These are phyloP conservation scores for Pterobdella sp. DNA, from an alignment of 2,888 invertebrate genomes.

Conservation along the genomic window DNA sequence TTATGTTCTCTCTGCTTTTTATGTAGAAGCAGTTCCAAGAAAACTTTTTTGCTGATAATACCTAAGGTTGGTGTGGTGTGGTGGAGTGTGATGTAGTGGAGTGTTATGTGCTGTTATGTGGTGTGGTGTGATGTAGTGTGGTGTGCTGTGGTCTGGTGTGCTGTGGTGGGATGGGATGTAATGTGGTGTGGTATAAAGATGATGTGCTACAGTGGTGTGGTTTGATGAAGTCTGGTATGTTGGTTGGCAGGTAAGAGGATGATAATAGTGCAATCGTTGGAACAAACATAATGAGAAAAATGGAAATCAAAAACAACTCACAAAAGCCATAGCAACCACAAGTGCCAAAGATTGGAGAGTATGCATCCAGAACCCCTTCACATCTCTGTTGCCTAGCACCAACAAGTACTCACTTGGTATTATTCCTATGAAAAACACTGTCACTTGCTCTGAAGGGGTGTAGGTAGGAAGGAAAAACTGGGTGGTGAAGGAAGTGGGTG, in stretches of 20 bases:
- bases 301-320: background rate
- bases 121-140: too few species aligned
- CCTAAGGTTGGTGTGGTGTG: constrained; percentile 42
- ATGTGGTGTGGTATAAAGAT: constrained; percentile 59
- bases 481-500: background rate
- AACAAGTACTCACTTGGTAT: constrained; percentile 56
- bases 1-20: constrained; percentile 53
- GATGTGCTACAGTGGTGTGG: constrained; percentile 98
- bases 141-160: too few species aligned
- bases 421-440: constrained; percentile 56
- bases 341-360: constrained; percentile 47
- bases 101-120: too few species aligned
- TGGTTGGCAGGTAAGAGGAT: constrained; percentile 55
- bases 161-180: constrained; percentile 23
- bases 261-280: constrained; percentile 86
- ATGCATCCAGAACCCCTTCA: constrained; percentile 49
- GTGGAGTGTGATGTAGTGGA: constrained; percentile 68
- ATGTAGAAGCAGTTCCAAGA: constrained; percentile 53
- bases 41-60: constrained; percentile 52
- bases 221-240: too few species aligned
- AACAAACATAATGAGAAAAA: constrained; percentile 39
- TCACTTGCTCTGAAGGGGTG: constrained; percentile 52
- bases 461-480: background rate
- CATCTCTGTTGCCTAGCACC: constrained; percentile 53
- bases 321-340: constrained; percentile 47